Percentiles rank a stretch among this genome's conserved stretches.
Evolutionary conservation across 2,113 vertebrate species (phyloP).

Genomic region (Dicrurus megarhynchus): DNA sequence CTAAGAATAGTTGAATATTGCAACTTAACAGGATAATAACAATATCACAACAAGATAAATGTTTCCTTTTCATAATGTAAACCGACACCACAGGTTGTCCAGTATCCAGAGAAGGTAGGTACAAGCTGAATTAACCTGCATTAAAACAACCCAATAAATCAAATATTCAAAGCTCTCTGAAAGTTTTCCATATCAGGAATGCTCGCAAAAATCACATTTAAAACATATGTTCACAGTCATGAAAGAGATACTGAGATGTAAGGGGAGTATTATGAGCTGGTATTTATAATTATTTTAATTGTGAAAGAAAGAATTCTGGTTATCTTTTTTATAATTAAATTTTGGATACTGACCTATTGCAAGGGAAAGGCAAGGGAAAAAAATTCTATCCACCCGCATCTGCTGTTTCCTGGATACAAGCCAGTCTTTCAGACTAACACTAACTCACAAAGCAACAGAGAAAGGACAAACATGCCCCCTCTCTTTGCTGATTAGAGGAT

Average conservation of each 20-base stretch:
- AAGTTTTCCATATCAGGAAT: background rate
- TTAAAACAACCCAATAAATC: conserved; percentile 3
- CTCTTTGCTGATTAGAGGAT: conserved; percentile 31
- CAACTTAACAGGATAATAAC: background rate
- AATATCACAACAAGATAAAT: background rate
- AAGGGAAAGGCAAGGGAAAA: background rate
- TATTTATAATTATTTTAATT: background rate
- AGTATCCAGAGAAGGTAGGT: background rate
- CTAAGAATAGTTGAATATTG: background rate
- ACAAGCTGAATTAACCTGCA: background rate
- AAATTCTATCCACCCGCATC: background rate
- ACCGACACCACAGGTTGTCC: background rate
- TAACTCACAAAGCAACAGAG: conserved; percentile 6
- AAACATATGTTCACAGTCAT: background rate
- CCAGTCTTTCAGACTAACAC: background rate
- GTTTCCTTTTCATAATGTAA: background rate
- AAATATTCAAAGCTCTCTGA: background rate
- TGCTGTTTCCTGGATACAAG: background rate
- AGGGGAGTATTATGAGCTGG: background rate
- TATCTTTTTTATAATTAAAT: background rate
- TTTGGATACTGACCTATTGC: background rate
- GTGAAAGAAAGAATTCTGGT: background rate
- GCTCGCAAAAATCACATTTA: background rate
- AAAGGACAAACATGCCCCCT: conserved; percentile 18
- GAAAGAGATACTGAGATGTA: background rate